phyloP scores from a whole-genome alignment of 64 coral and sea anemone genomes.

The Montipora cactus region DNA sequence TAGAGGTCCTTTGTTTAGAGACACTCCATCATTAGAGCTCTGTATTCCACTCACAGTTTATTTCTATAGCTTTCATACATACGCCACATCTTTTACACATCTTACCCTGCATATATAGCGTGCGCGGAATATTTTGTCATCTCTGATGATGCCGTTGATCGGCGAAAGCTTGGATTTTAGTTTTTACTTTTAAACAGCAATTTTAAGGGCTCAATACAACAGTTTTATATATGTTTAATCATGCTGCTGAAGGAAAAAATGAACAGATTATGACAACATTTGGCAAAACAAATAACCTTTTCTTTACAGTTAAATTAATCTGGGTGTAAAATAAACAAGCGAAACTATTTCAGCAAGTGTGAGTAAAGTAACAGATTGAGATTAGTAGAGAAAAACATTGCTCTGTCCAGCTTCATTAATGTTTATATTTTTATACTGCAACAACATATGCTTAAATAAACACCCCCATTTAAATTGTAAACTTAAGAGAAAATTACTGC shows the following conservation, averaged over 20 bases:
- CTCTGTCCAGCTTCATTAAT: background rate
- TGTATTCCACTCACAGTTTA: no score
- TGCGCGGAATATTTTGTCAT: background rate
- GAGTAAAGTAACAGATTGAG: background rate
- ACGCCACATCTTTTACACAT: no score
- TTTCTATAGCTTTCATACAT: no score
- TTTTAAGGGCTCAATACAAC: no score
- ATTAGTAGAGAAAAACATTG: no score
- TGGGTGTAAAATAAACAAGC: background rate
- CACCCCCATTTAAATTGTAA: background rate
- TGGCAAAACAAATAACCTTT: background rate
- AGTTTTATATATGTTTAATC: no score
- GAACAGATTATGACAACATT: background rate
- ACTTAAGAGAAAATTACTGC: background rate
- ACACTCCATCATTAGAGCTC: no score
- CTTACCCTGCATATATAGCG: no score
- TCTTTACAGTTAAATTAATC: background rate
- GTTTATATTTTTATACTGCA: background rate
- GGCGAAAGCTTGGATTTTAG: constrained; percentile 47
- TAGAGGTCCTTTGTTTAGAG: no score
- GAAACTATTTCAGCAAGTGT: background rate
- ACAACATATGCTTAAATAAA: background rate
- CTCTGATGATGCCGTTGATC: constrained; percentile 29
- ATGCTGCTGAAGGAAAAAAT: no score
- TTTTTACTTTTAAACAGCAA: constrained; percentile 1